Evolutionary conservation across 2,888 invertebrate genomes (phyloP).

Genomic region (Apantesis nais): DNA sequence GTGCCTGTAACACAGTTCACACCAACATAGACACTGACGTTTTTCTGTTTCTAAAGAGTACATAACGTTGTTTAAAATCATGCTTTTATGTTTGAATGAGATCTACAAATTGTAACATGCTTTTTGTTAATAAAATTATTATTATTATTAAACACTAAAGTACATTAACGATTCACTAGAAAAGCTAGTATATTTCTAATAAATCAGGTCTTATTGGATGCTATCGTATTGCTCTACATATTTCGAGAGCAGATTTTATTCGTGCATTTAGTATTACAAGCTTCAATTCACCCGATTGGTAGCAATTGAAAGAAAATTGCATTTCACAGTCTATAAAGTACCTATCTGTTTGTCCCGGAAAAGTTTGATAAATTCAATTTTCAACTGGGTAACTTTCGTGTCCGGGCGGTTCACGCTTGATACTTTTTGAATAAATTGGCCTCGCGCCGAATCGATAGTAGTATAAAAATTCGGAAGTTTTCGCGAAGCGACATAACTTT

Average conservation of each 20-base stretch:
- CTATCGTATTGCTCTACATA: constrained; percentile 12
- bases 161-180: too few species aligned
- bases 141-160: background rate
- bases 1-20: too few species aligned
- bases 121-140: too few species aligned
- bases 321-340: constrained; percentile 82
- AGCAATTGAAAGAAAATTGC: constrained; percentile 79
- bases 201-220: constrained; percentile 12
- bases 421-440: constrained; percentile 82
- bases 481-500: constrained; percentile 58
- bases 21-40: too few species aligned
- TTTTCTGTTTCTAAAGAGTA: too few species aligned
- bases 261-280: constrained; percentile 59
- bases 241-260: constrained; percentile 32
- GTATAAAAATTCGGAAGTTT: constrained; percentile 63
- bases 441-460: constrained; percentile 70
- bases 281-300: constrained; percentile 67
- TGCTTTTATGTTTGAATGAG: too few species aligned
- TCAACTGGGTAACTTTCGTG: constrained; percentile 77
- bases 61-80: too few species aligned
- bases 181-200: constrained; percentile 7
- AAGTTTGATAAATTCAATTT: constrained; percentile 84
- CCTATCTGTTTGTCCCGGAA: constrained; percentile 78
- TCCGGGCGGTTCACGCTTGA: constrained; percentile 77
- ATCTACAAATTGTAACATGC: too few species aligned